phyloP scores from a whole-genome alignment of 2,888 invertebrate species.

The Tinea pellionella region DNA sequence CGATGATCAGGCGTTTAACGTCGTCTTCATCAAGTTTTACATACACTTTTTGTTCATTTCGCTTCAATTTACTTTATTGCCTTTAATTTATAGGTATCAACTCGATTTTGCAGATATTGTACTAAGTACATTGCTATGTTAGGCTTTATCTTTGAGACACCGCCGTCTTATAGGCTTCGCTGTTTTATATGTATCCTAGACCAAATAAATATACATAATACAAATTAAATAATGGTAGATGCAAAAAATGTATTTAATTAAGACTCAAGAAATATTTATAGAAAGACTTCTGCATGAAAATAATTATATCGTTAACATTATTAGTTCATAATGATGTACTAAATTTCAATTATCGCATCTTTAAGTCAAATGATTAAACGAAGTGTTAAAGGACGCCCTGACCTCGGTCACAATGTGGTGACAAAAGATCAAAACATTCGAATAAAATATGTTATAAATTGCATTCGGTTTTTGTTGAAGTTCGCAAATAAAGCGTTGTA shows the following conservation, averaged over 20 bases:
- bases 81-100: slow-evolving; percentile 11
- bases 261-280: not conserved
- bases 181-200: no score
- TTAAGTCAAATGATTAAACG: not conserved
- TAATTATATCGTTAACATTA: not conserved
- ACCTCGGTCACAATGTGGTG: slow-evolving; percentile 13
- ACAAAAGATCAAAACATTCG: not conserved
- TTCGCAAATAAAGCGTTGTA: slow-evolving; percentile 12
- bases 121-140: not conserved
- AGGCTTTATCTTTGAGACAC: not conserved
- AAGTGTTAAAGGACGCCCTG: slow-evolving; percentile 9
- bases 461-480: slow-evolving; percentile 6
- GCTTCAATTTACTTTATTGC: slow-evolving; percentile 13
- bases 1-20: slow-evolving; percentile 11
- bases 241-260: not conserved
- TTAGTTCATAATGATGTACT: not conserved
- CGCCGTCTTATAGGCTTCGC: no score
- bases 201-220: no score
- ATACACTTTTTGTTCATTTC: not conserved
- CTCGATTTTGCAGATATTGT: not conserved
- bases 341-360: slow-evolving; percentile 2
- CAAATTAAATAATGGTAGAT: not conserved
- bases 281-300: not conserved
- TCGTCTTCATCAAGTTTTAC: slow-evolving; percentile 9
- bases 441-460: slow-evolving; percentile 13